Conservation (phyloP, 2,888 invertebrate genomes). For the Chelonus formosanus region DNA sequence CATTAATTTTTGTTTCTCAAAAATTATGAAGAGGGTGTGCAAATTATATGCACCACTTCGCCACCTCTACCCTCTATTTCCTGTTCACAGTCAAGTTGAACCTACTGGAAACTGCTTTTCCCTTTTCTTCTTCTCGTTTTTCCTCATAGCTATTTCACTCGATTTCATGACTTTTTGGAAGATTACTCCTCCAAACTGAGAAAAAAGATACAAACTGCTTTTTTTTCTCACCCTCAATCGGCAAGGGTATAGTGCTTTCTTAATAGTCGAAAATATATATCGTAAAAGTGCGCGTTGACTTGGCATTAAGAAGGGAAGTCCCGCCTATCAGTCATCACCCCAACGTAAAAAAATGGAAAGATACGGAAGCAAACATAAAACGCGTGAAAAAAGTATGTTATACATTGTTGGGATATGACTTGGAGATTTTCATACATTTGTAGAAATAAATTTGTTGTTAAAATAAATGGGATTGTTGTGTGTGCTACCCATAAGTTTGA, state of each 20-base stretch:
- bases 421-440: no score
- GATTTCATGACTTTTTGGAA: neutral
- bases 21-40: constrained; percentile 29
- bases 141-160: constrained; percentile 9
- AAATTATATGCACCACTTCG: constrained; percentile 57
- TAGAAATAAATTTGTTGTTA: no score
- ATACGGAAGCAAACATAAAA: constrained; percentile 30
- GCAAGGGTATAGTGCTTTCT: constrained; percentile 26
- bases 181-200: no score
- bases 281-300: constrained; percentile 34
- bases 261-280: constrained; percentile 36
- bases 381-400: constrained; percentile 27
- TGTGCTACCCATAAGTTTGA: neutral
- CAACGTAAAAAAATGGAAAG: constrained; percentile 8
- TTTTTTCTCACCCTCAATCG: constrained; percentile 6
- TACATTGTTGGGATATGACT: no score
- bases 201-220: neutral
- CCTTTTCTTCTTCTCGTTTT: constrained; percentile 18
- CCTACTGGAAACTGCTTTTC: constrained; percentile 43
- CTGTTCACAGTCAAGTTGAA: constrained; percentile 40
- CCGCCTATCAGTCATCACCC: constrained; percentile 32
- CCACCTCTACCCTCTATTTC: constrained; percentile 55
- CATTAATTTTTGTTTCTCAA: neutral
- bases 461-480: constrained; percentile 20
- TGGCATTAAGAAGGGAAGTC: constrained; percentile 34